Evolutionary conservation across 2,797 vertebrate species (phyloP).

Genomic region (Gymnopithys bicolor): DNA sequence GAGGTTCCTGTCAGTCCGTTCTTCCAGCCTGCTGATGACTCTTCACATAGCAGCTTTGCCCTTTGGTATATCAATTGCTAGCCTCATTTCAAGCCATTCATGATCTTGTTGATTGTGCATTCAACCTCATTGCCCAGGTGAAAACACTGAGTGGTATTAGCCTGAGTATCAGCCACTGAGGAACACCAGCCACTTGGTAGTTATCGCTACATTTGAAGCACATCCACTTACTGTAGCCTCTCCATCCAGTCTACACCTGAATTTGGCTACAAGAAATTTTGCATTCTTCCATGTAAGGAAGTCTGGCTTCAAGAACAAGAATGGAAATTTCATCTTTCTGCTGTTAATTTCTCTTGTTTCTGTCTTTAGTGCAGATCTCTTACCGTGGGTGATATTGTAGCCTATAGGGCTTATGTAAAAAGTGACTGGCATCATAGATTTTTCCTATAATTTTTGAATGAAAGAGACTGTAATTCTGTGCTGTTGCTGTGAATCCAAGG

Average conservation of each 20-base stretch:
- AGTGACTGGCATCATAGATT: not conserved
- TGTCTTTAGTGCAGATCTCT: not conserved
- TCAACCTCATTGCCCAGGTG: not conserved
- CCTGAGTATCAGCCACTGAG: not conserved
- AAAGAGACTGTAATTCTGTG: not conserved
- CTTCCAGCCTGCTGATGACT: not conserved
- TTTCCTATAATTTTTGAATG: constrained; percentile 39
- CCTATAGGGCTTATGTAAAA: not conserved
- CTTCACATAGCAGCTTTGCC: not conserved
- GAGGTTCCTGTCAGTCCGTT: not conserved
- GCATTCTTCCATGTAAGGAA: not conserved
- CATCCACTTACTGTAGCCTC: not conserved
- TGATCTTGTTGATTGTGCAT: not conserved
- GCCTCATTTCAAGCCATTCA: not conserved
- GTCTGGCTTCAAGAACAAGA: not conserved
- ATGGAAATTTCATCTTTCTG: not conserved
- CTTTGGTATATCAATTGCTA: not conserved
- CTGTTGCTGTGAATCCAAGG: not conserved
- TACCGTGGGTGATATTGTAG: not conserved
- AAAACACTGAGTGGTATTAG: not conserved
- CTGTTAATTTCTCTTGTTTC: not conserved
- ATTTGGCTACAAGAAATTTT: not conserved
- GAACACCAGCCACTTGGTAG: not conserved
- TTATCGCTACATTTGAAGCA: not conserved
- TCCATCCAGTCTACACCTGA: not conserved